Base-by-base conservation (phyloP, 2,888 invertebrate genomes). In the Meliscaeva auricollis region DNA sequence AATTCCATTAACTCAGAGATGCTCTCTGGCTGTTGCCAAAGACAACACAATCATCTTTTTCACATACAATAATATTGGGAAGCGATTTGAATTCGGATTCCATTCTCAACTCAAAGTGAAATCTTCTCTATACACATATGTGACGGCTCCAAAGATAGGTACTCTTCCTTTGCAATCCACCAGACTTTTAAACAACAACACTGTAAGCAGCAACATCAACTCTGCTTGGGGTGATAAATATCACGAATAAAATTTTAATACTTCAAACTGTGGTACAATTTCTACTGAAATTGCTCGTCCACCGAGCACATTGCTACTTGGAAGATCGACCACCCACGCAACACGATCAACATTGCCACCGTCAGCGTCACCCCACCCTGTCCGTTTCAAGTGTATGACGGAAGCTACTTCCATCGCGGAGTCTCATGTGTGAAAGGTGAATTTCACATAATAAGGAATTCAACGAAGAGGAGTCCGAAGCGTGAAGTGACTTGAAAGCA, bases 181-280 rank as follows among this genome's bases (percentile, higher is more conserved):
- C 35, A n/a, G n/a, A 62, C 20, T 48, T 30, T 26, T 11, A 3
- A 38, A n/a, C 22, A 41, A 8, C 15, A n/a, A 9, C 13, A 60
- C 44, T 30, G 17, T 32, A 11, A n/a, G 54, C 56, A 26, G 38
- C 35, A 54, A 22, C 35, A 48, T 22, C 66, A 69, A 52, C 68
- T 8, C 6, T 35, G 35, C 35, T 35, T 56, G 64, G 52, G 81
- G 85, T 85, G 85, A 85, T 85, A 85, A 85, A 85, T 85, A 85
- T 85, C 81, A 64, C 69, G 81, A 85, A 85, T 85, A 85, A 85
- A 85, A 85, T 85, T 85, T 85, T 85, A 85, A 81, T 85, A 81
- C 85, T 85, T 85, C 85, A 85, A 81, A 85, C 85, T 76, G 81
- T 85, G 81, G 85, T 68, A 85, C 81, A 85, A 85, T 85, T 85